These are phyloP conservation scores for Metellina segmentata DNA, from an alignment of 2,888 invertebrate species.

Conservation along the genomic window DNA sequence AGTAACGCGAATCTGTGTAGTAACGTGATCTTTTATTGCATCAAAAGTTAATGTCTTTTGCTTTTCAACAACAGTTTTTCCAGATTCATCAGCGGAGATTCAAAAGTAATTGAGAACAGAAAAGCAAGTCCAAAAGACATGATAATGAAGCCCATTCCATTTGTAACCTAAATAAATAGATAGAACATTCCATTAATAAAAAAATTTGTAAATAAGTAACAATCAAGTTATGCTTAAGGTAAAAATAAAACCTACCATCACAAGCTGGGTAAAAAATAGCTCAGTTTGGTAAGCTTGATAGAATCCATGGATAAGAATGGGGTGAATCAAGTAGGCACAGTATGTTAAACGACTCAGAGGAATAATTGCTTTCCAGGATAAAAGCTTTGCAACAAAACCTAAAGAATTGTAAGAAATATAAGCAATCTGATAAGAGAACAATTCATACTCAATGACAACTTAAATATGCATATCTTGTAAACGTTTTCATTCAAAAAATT, in stretches of 20 bases:
- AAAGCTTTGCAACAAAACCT: constrained; percentile 87
- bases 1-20: neutral
- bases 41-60: neutral
- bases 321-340: constrained; percentile 89
- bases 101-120: constrained; percentile 59
- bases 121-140: constrained; percentile 69
- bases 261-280: constrained; percentile 52
- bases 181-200: neutral
- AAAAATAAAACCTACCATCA: constrained; percentile 52
- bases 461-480: neutral
- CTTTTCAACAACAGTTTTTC: constrained; percentile 71
- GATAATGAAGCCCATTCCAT: constrained; percentile 68
- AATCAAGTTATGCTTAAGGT: neutral
- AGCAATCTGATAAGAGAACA: neutral
- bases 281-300: constrained; percentile 55
- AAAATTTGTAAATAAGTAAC: neutral
- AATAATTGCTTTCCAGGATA: constrained; percentile 91
- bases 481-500: too few species aligned
- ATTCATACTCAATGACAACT: neutral
- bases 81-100: constrained; percentile 75
- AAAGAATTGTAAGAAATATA: neutral
- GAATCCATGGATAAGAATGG: constrained; percentile 71
- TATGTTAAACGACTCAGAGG: constrained; percentile 95
- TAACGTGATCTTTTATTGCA: neutral
- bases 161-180: constrained; percentile 58